A percentile compares a stretch with the other conserved stretches of the same genome.
These are phyloP conservation scores for Euwallacea fornicatus DNA, from an alignment of 1,140 invertebrate species.

Conservation along the genomic window DNA sequence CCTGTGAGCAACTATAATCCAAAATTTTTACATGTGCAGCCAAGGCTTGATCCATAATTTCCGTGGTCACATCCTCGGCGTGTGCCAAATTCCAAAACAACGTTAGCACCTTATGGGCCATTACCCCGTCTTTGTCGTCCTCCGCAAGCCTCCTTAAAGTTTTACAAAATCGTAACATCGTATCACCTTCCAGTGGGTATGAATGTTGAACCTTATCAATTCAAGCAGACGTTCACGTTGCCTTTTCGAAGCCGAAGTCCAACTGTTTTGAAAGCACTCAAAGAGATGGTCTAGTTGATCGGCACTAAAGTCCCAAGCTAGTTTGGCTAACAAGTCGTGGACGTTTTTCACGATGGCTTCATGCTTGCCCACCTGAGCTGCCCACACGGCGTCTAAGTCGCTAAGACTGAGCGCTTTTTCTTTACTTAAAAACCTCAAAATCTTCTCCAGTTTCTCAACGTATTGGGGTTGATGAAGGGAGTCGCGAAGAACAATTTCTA, in stretches of 20 bases:
- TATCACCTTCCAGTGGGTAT: not conserved
- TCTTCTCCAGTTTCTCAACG: constrained; percentile 97
- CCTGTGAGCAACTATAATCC: constrained; percentile 96
- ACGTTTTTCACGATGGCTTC: constrained; percentile 97
- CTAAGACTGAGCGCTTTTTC: constrained; percentile 87
- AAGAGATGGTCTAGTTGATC: constrained; percentile 97
- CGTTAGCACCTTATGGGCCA: constrained; percentile 97
- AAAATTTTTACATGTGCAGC: constrained; percentile 96
- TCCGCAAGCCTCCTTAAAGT: constrained; percentile 76
- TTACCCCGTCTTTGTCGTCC: constrained; percentile 96
- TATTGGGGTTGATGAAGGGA: constrained; percentile 97
- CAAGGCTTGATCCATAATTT: constrained; percentile 97
- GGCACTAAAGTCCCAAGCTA: constrained; percentile 97
- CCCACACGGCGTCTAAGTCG: constrained; percentile 95
- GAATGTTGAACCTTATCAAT: constrained; percentile 69
- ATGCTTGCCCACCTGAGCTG: constrained; percentile 92
- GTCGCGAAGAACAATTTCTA: constrained; percentile 93
- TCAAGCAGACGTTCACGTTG: constrained; percentile 95
- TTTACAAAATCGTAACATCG: not conserved
- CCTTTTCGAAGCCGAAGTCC: constrained; percentile 94
- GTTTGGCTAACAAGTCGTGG: constrained; percentile 92
- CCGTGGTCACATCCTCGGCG: constrained; percentile 92
- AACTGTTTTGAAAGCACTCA: constrained; percentile 93
- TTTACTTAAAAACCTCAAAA: constrained; percentile 95
- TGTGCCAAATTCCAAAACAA: constrained; percentile 97